phyloP scores from a whole-genome alignment of 1,140 invertebrate species.

The Psix sp. region DNA sequence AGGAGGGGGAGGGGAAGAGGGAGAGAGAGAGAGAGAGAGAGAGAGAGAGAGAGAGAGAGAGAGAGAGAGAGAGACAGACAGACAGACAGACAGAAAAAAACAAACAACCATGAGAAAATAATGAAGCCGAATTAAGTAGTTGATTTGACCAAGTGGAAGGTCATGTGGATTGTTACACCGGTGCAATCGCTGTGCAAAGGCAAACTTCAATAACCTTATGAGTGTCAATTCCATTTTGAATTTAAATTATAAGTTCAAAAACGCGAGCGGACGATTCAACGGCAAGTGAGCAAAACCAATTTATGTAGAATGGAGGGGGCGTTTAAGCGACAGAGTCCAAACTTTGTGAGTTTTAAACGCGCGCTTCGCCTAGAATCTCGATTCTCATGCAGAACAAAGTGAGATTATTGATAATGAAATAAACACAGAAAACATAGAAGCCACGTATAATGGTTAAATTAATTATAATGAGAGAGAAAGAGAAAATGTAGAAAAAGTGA shows the following conservation, averaged over 20 bases:
- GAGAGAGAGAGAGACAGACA: too few relatives aligned
- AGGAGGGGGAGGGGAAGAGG: too few relatives aligned
- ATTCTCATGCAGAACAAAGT: constrained; percentile 71
- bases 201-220: constrained; percentile 76
- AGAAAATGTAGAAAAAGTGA: constrained; percentile 37
- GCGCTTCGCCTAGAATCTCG: constrained; percentile 53
- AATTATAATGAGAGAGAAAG: constrained; percentile 45
- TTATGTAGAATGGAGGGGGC: constrained; percentile 42
- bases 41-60: too few relatives aligned
- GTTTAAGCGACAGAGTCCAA: constrained; percentile 22
- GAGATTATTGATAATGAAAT: constrained; percentile 71
- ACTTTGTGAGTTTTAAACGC: constrained; percentile 30
- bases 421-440: constrained; percentile 23
- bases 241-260: constrained; percentile 70
- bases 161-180: constrained; percentile 68
- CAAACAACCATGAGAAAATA: background rate
- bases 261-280: constrained; percentile 24
- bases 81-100: background rate
- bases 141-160: constrained; percentile 55
- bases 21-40: too few relatives aligned
- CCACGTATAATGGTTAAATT: constrained; percentile 36
- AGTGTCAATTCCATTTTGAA: constrained; percentile 77
- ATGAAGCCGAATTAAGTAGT: constrained; percentile 31
- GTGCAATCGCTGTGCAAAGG: constrained; percentile 74
- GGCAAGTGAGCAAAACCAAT: constrained; percentile 46